Conservation (phyloP, 2,113 vertebrate genomes). For the Lepisosteus oculatus region DNA sequence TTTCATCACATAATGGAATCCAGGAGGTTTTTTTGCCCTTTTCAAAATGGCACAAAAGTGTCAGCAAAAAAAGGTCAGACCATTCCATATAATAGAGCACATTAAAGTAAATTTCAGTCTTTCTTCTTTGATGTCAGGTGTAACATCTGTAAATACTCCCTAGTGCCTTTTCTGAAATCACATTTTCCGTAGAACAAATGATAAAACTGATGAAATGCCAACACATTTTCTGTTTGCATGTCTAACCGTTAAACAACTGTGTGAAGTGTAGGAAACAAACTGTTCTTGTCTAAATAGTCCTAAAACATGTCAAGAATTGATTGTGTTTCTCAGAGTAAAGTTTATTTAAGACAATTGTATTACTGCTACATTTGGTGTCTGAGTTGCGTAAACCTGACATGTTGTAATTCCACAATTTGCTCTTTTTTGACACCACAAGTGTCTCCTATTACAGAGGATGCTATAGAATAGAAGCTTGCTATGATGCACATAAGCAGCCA, state of each 20-base stretch:
- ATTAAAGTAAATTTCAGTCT: constrained; percentile 32
- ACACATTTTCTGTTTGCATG: neutral
- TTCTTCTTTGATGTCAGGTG: constrained; percentile 5
- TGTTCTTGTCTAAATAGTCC: constrained; percentile 5
- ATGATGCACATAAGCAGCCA: neutral
- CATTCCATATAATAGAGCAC: constrained; percentile 28
- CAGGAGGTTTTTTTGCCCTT: constrained; percentile 41
- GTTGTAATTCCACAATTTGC: constrained; percentile 13
- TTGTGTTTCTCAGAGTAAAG: neutral
- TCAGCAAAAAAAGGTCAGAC: constrained; percentile 49
- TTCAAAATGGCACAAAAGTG: constrained; percentile 43
- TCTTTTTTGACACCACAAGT: neutral
- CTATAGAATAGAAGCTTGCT: constrained; percentile 11
- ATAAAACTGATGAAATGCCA: too few species aligned
- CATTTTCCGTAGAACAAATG: too few species aligned
- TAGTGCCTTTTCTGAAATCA: neutral
- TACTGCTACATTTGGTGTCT: constrained; percentile 12
- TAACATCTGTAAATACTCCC: constrained; percentile 14
- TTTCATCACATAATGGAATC: too few species aligned
- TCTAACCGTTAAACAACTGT: neutral
- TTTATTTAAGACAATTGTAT: constrained; percentile 13
- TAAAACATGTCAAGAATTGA: neutral
- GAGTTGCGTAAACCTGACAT: constrained; percentile 4
- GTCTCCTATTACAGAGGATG: constrained; percentile 6
- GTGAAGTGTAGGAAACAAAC: neutral